Percentiles rank a stretch among this genome's conserved stretches.
phyloP scores from a whole-genome alignment of 2,888 invertebrate genomes.

The Calliscelio sp. region DNA sequence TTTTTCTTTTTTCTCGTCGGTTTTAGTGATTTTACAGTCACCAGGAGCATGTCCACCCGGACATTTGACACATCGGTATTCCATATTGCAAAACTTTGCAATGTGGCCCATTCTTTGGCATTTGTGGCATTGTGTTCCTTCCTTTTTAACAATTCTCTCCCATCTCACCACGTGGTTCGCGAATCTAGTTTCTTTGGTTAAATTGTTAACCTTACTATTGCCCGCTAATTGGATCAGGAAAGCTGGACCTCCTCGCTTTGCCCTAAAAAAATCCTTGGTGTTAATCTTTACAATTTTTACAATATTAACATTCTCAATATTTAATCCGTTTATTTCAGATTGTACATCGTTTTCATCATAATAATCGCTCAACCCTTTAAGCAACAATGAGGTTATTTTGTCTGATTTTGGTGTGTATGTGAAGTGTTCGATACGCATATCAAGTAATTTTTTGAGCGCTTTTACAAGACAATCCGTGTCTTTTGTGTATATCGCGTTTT shows the following conservation, averaged over 20 bases:
- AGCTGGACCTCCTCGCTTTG: slow-evolving; percentile 10
- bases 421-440: slow-evolving; percentile 4
- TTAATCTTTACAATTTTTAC: slow-evolving; percentile 45
- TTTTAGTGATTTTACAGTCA: slow-evolving; percentile 36
- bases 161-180: slow-evolving; percentile 39
- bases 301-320: slow-evolving; percentile 34
- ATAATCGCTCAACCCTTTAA: slow-evolving; percentile 22
- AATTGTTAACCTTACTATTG: neutral
- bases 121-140: slow-evolving; percentile 27
- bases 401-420: slow-evolving; percentile 36
- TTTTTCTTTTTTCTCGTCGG: slow-evolving; percentile 2
- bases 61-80: slow-evolving; percentile 61
- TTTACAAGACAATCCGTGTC: neutral
- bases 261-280: slow-evolving; percentile 43
- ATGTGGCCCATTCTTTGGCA: slow-evolving; percentile 52
- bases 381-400: slow-evolving; percentile 23
- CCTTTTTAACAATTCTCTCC: slow-evolving; percentile 40
- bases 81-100: slow-evolving; percentile 31
- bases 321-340: neutral
- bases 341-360: slow-evolving; percentile 6
- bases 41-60: slow-evolving; percentile 39
- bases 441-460: neutral
- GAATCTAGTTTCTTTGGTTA: slow-evolving; percentile 19
- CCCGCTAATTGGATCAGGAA: slow-evolving; percentile 25
- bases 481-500: neutral